Percentiles rank a stretch among this genome's conserved stretches.
Evolutionary conservation across 2,113 vertebrate genomes (phyloP).

Genomic region (Laterallus jamaicensis): DNA sequence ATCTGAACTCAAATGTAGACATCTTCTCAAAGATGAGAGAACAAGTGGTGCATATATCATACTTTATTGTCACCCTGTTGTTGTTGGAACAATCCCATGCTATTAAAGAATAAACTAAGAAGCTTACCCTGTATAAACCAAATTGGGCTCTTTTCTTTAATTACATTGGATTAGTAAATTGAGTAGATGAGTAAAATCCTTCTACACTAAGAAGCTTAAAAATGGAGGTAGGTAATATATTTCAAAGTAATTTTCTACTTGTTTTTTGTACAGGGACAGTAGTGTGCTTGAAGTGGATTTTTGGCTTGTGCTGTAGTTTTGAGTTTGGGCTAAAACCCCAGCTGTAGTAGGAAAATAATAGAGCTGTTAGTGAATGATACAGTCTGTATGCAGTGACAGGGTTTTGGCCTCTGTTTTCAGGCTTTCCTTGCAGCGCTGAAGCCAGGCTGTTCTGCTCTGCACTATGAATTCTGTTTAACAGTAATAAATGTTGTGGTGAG

Average conservation of each 20-base stretch:
- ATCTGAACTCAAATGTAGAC: neutral
- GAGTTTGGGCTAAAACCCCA: neutral
- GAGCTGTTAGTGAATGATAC: neutral
- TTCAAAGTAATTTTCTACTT: neutral
- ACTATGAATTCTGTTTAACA: neutral
- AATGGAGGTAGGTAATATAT: neutral
- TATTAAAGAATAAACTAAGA: slow-evolving; percentile 26
- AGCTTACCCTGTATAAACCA: neutral
- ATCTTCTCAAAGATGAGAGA: neutral
- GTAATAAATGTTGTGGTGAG: neutral
- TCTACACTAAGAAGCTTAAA: slow-evolving; percentile 25
- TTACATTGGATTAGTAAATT: slow-evolving; percentile 47
- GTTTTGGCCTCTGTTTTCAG: neutral
- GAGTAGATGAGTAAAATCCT: slow-evolving; percentile 15
- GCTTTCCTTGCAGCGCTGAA: neutral
- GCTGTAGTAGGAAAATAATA: neutral
- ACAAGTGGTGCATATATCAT: neutral
- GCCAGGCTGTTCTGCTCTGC: neutral
- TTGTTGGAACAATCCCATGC: neutral
- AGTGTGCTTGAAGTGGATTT: neutral
- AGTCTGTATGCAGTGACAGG: neutral
- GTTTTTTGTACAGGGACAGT: neutral
- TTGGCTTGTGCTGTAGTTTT: neutral
- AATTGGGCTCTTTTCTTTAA: neutral
- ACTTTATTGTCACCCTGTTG: neutral